phyloP scores from a whole-genome alignment of 2,888 invertebrate species.

The Aethes cnicana region DNA sequence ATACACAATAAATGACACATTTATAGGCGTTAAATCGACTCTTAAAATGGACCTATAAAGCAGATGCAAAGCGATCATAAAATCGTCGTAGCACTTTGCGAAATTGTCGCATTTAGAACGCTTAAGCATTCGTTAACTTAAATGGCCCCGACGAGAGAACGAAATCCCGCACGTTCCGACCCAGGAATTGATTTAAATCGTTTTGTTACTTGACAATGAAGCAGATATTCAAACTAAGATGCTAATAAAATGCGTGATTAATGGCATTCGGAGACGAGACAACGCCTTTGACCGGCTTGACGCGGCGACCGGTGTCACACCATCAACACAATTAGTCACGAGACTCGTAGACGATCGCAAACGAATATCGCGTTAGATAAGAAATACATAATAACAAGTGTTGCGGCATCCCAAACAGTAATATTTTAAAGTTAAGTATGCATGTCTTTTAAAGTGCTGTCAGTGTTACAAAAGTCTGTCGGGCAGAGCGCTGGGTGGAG shows the following conservation, averaged over 20 bases:
- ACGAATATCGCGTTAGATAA: conserved; percentile 17
- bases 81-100: conserved; percentile 59
- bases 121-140: conserved; percentile 27
- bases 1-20: conserved; percentile 54
- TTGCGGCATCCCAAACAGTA: conserved; percentile 63
- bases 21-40: conserved; percentile 69
- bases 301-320: conserved; percentile 27
- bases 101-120: conserved; percentile 49
- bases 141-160: conserved; percentile 16
- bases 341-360: conserved; percentile 22
- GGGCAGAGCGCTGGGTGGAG: conserved; percentile 78
- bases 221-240: conserved; percentile 14
- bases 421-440: conserved; percentile 74
- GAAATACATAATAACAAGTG: conserved; percentile 40
- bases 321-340: conserved; percentile 23
- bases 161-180: conserved; percentile 1
- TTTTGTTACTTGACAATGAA: conserved; percentile 16
- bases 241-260: conserved; percentile 27
- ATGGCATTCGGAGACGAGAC: conserved; percentile 15
- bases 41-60: conserved; percentile 63
- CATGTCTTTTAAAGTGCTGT: conserved; percentile 72
- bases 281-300: conserved; percentile 16
- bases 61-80: conserved; percentile 63
- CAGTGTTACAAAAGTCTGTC: conserved; percentile 74
- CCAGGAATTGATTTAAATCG: conserved; percentile 11